phyloP scores from a whole-genome alignment of 2,797 vertebrate genomes.

The Acanthiza pusilla region DNA sequence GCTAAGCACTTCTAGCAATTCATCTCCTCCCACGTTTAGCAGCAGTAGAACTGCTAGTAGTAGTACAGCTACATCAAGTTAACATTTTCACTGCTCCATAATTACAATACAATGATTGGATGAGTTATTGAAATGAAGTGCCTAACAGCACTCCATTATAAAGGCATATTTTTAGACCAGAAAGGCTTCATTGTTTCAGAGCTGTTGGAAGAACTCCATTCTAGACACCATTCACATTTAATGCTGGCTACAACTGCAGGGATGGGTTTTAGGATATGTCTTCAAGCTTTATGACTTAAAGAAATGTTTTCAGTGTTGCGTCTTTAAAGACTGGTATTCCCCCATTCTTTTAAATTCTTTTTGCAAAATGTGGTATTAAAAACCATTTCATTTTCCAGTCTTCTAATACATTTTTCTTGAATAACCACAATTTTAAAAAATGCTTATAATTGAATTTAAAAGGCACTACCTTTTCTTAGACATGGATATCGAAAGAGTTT shows the following conservation, averaged over 20 bases:
- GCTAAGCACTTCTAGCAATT: neutral
- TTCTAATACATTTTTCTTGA: neutral
- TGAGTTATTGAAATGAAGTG: neutral
- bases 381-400: neutral
- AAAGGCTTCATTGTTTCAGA: neutral
- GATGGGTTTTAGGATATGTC: neutral
- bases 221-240: neutral
- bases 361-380: neutral
- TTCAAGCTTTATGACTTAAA: neutral
- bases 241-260: neutral
- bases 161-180: neutral
- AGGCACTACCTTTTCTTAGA: conserved; percentile 88
- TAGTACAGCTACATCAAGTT: neutral
- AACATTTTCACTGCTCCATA: neutral
- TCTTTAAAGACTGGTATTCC: neutral
- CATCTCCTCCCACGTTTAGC: neutral
- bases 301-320: neutral
- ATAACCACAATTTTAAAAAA: neutral
- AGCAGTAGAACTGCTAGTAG: neutral
- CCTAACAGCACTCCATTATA: neutral
- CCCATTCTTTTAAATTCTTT: neutral
- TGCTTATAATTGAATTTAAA: neutral
- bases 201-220: neutral
- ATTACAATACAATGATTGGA: neutral
- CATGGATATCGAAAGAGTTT: conserved; percentile 96